phyloP scores from a whole-genome alignment of 2,888 invertebrate species.

The Chromoteleia sp. region DNA sequence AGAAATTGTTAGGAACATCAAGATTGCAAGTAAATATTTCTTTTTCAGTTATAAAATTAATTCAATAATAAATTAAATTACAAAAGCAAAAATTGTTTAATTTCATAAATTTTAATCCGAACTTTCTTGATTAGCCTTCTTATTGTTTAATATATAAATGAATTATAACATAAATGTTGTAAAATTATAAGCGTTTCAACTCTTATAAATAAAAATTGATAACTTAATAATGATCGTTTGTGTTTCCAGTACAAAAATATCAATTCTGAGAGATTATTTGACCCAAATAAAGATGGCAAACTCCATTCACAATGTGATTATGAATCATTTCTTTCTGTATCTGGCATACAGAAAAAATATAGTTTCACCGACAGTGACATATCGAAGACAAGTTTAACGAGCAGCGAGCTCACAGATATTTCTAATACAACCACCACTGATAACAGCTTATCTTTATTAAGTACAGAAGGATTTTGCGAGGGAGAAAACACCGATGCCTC shows the following conservation, averaged over 20 bases:
- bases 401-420: conserved; percentile 88
- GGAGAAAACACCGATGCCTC: conserved; percentile 82
- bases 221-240: conserved; percentile 5
- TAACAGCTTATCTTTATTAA: conserved; percentile 80
- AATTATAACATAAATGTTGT: too few species aligned
- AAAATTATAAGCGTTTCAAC: too few species aligned
- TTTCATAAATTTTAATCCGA: too few species aligned
- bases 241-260: conserved; percentile 32
- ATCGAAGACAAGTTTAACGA: conserved; percentile 87
- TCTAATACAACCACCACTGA: conserved; percentile 88
- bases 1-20: conserved; percentile 2
- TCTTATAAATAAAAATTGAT: background rate
- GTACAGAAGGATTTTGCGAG: conserved; percentile 83
- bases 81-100: too few species aligned
- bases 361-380: conserved; percentile 83
- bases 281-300: conserved; percentile 31
- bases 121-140: too few species aligned
- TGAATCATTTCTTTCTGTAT: conserved; percentile 45
- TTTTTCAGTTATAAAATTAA: background rate
- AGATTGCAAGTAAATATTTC: conserved; percentile 58
- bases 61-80: too few species aligned
- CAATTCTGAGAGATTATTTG: conserved; percentile 9
- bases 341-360: conserved; percentile 79
- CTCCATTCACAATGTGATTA: conserved; percentile 42
- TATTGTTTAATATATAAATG: too few species aligned